phyloP scores from a whole-genome alignment of 1,140 invertebrate species.

The Ruditapes philippinarum region DNA sequence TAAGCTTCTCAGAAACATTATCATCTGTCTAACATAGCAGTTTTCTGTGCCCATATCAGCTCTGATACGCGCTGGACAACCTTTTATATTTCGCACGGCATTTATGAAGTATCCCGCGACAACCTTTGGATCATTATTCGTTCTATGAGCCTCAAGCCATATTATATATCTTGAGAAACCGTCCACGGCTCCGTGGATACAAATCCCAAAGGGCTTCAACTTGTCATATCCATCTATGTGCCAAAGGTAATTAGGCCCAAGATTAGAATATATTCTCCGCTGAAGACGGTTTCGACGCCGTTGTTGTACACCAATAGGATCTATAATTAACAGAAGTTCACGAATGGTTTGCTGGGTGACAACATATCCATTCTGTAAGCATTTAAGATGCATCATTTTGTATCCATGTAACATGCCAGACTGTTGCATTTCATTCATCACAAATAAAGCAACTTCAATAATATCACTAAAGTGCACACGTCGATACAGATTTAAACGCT shows the following conservation, averaged over 20 bases:
- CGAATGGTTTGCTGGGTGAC: background rate
- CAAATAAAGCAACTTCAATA: background rate
- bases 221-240: conserved; percentile 84
- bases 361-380: background rate
- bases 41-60: conserved; percentile 70
- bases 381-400: conserved; percentile 2
- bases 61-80: conserved; percentile 57
- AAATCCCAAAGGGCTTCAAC: conserved; percentile 82
- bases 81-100: conserved; percentile 56
- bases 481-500: background rate
- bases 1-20: conserved; percentile 43
- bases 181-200: conserved; percentile 80
- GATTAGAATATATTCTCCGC: conserved; percentile 68
- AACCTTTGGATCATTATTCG: conserved; percentile 78
- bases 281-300: conserved; percentile 2
- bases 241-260: conserved; percentile 81
- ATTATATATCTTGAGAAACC: conserved; percentile 81
- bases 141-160: conserved; percentile 78
- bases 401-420: background rate
- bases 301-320: conserved; percentile 43
- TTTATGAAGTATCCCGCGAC: conserved; percentile 75
- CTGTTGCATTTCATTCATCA: background rate
- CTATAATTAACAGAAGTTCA: conserved; percentile 34
- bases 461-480: background rate
- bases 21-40: conserved; percentile 42